phyloP scores from a whole-genome alignment of 2,888 invertebrate genomes.

The Epistrophe grossulariae region DNA sequence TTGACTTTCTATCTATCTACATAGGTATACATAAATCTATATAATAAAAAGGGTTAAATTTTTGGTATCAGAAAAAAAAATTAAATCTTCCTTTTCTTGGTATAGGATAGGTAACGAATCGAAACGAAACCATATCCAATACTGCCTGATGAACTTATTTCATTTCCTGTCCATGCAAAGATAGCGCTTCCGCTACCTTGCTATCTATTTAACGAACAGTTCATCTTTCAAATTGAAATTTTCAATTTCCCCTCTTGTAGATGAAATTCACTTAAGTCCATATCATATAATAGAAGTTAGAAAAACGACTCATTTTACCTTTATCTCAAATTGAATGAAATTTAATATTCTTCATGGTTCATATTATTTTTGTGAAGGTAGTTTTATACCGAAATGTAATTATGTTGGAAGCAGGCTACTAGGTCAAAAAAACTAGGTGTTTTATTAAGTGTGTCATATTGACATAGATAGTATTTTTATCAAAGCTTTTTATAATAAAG shows the following conservation, averaged over 20 bases:
- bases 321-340: not conserved
- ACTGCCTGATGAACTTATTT: slow-evolving; percentile 4
- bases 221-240: slow-evolving; percentile 30
- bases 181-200: not conserved
- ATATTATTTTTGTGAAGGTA: not conserved
- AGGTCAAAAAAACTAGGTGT: no score
- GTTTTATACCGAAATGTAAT: not conserved
- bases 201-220: slow-evolving; percentile 3
- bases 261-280: slow-evolving; percentile 5
- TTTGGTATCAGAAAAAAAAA: not conserved
- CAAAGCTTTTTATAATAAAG: no score
- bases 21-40: no score
- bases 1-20: not conserved
- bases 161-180: not conserved
- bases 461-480: no score
- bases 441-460: no score
- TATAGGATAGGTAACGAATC: not conserved
- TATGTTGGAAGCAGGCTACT: not conserved
- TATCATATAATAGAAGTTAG: not conserved
- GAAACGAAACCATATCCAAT: not conserved
- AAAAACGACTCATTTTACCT: not conserved
- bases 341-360: not conserved
- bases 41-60: not conserved
- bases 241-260: slow-evolving; percentile 3
- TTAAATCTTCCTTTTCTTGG: not conserved